Conservation (phyloP, 2,888 invertebrate species). For the Meganola albula region DNA sequence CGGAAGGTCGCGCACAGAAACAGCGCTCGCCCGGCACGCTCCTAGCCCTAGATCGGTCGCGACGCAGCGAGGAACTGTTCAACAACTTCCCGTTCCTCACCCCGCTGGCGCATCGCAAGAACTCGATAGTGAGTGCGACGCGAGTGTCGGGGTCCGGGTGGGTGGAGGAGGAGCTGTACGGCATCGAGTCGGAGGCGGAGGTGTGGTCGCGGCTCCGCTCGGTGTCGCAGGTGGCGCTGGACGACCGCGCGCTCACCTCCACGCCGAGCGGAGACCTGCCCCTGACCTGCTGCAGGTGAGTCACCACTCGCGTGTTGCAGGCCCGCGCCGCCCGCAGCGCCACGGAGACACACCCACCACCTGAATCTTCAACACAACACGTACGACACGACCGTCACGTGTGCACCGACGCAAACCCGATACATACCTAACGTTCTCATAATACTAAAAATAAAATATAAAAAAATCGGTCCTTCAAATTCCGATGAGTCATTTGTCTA, state of each 20-base stretch:
- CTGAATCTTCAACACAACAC: conserved; percentile 46
- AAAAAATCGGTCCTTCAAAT: too few relatives aligned
- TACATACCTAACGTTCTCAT: too few relatives aligned
- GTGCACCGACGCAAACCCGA: too few relatives aligned
- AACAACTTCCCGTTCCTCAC: conserved; percentile 78
- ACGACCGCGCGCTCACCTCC: conserved; percentile 41
- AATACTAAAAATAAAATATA: too few relatives aligned
- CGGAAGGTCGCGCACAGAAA: conserved; percentile 68
- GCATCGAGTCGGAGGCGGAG: conserved; percentile 52
- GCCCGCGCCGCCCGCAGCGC: conserved; percentile 34
- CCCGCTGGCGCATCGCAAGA: conserved; percentile 75
- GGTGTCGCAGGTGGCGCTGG: conserved; percentile 43
- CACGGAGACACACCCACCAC: conserved; percentile 38
- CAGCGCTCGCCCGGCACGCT: conserved; percentile 71
- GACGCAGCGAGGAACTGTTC: conserved; percentile 66
- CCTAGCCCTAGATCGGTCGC: conserved; percentile 54
- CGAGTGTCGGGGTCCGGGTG: conserved; percentile 65
- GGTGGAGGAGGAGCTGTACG: conserved; percentile 69
- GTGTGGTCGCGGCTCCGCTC: conserved; percentile 41
- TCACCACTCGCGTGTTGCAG: conserved; percentile 9
- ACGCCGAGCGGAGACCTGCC: conserved; percentile 35
- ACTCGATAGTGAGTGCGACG: conserved; percentile 52
- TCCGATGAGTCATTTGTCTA: too few relatives aligned
- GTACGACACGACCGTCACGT: too few relatives aligned
- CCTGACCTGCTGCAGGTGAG: too few relatives aligned